Conservation (phyloP, 1,140 invertebrate species). For the Lithobius niger region DNA sequence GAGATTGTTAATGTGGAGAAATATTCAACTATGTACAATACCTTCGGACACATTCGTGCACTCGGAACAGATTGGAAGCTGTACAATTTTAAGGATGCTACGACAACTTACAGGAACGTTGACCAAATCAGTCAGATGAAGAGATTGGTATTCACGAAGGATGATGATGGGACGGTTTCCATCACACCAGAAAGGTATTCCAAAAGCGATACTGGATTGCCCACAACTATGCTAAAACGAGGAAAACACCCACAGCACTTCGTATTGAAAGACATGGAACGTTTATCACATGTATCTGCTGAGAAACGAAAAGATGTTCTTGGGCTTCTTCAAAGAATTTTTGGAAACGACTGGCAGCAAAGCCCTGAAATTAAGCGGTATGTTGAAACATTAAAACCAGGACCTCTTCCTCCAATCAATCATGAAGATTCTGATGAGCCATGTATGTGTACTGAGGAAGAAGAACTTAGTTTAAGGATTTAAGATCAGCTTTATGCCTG, state of each 20-base stretch:
- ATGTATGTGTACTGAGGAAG: no score
- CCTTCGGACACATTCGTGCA: not conserved
- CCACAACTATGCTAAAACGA: not conserved
- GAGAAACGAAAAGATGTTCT: not conserved
- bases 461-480: no score
- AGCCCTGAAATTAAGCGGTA: no score
- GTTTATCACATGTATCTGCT: not conserved
- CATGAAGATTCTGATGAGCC: no score
- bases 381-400: no score
- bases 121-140: not conserved
- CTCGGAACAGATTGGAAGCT: not conserved
- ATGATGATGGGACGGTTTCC: not conserved
- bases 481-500: no score
- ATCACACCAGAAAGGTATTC: not conserved
- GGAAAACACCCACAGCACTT: not conserved
- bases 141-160: not conserved
- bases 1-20: not conserved
- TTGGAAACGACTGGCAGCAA: conserved; percentile 1
- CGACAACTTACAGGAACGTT: no score
- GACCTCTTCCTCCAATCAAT: no score
- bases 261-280: not conserved
- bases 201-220: no score
- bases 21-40: not conserved
- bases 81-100: not conserved
- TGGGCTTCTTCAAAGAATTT: not conserved